These are phyloP conservation scores for Troglohyphantes excavatus DNA, from an alignment of 2,888 invertebrate species.

Conservation along the genomic window DNA sequence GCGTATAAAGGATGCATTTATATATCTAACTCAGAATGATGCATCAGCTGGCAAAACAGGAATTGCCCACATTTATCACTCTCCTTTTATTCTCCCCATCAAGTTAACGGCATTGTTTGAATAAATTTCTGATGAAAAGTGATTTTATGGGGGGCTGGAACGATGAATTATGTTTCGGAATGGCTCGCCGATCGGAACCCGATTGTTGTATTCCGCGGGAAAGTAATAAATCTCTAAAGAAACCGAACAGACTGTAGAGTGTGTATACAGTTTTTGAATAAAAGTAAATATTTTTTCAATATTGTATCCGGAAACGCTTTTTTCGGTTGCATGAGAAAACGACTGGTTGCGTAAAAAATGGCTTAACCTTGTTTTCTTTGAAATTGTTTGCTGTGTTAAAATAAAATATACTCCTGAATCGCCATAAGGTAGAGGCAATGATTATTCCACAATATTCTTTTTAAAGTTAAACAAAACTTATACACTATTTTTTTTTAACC, in stretches of 20 bases:
- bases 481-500: no score
- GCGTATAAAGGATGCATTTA: constrained; percentile 49
- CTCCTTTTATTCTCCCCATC: constrained; percentile 17
- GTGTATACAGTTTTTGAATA: no score
- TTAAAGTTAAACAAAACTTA: no score
- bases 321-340: no score
- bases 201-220: constrained; percentile 8
- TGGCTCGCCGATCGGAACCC: background rate
- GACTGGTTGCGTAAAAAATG: no score
- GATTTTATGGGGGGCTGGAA: constrained; percentile 37
- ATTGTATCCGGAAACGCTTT: no score
- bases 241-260: background rate
- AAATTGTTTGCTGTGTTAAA: no score
- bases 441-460: no score
- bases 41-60: constrained; percentile 54
- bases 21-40: constrained; percentile 51
- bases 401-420: no score
- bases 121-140: constrained; percentile 69
- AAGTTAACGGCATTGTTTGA: constrained; percentile 58
- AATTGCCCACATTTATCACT: constrained; percentile 65
- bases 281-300: no score
- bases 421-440: no score
- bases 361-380: no score
- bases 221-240: constrained; percentile 7
- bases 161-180: constrained; percentile 45